Percentiles rank a stretch among this genome's conserved stretches.
Conservation (phyloP, 2,888 invertebrate genomes). For the Erebia ligea region DNA sequence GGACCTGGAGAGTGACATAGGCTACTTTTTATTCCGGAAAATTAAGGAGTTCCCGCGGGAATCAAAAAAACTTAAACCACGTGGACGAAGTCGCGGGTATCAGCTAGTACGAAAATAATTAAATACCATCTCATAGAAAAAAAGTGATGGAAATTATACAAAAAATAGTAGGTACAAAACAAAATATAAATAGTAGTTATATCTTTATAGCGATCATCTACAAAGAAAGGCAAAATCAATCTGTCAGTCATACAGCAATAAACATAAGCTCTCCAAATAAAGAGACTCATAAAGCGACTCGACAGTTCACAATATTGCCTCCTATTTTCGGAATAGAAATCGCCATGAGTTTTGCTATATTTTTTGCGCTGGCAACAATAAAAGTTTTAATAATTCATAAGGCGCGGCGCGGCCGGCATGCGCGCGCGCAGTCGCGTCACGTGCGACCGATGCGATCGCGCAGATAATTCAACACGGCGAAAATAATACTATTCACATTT, state of each 20-base stretch:
- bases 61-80: too few relatives aligned
- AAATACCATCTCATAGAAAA: too few relatives aligned
- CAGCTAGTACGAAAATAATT: too few relatives aligned
- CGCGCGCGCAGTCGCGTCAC: slow-evolving; percentile 66
- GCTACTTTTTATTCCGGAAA: too few relatives aligned
- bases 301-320: slow-evolving; percentile 57
- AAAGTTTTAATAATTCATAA: slow-evolving; percentile 81
- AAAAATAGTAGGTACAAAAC: too few relatives aligned
- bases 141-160: too few relatives aligned
- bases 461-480: slow-evolving; percentile 64
- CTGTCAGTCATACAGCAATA: slow-evolving; percentile 40
- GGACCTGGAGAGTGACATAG: too few relatives aligned
- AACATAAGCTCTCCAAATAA: slow-evolving; percentile 64
- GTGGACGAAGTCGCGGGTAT: too few relatives aligned
- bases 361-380: slow-evolving; percentile 75
- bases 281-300: slow-evolving; percentile 70
- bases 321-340: slow-evolving; percentile 77
- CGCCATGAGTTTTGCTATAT: slow-evolving; percentile 60
- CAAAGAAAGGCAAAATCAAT: slow-evolving; percentile 39
- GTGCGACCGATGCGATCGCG: slow-evolving; percentile 65
- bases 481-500: slow-evolving; percentile 78
- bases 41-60: too few relatives aligned
- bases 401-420: slow-evolving; percentile 52
- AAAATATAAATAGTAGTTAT: background rate
- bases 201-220: slow-evolving; percentile 9